Evolutionary conservation across 2,888 invertebrate species (phyloP).

Genomic region (Argyresthia albistria): DNA sequence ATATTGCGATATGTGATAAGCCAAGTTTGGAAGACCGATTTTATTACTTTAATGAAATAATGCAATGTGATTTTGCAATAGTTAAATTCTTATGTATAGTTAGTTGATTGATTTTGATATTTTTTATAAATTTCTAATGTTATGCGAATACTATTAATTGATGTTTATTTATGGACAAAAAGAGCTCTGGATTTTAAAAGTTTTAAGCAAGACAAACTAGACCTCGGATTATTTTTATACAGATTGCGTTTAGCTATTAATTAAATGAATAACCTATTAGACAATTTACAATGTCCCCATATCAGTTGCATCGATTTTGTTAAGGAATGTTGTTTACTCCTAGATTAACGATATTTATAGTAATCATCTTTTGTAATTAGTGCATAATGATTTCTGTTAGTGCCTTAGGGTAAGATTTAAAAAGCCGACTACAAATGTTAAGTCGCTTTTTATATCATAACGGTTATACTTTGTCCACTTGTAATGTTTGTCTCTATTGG

Average conservation of each 20-base stretch:
- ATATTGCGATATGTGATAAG: too few species aligned
- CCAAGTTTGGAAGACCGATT: too few species aligned
- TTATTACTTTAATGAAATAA: not conserved
- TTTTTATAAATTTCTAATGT: slow-evolving; percentile 5
- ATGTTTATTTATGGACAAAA: slow-evolving; percentile 10
- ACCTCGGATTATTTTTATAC: slow-evolving; percentile 10
- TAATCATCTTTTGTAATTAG: slow-evolving; percentile 40
- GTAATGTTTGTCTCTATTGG: not conserved
- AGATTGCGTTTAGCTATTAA: not conserved
- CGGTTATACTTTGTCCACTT: slow-evolving; percentile 19
- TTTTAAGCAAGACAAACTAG: slow-evolving; percentile 9
- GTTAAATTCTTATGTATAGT: slow-evolving; percentile 10
- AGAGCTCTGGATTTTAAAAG: not conserved
- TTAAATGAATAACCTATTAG: slow-evolving; percentile 6
- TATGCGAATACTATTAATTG: slow-evolving; percentile 1
- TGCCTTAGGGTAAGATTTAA: slow-evolving; percentile 62
- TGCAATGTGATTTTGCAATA: slow-evolving; percentile 14
- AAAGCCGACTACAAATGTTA: slow-evolving; percentile 28
- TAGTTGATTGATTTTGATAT: slow-evolving; percentile 7
- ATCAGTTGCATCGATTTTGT: slow-evolving; percentile 32
- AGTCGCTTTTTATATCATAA: slow-evolving; percentile 14
- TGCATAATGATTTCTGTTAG: slow-evolving; percentile 60
- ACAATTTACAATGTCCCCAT: slow-evolving; percentile 4
- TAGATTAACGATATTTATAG: slow-evolving; percentile 51
- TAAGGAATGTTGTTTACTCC: slow-evolving; percentile 63